Evolutionary conservation across 2,797 vertebrate species (phyloP).

Genomic region (Lutjanus campechanus): DNA sequence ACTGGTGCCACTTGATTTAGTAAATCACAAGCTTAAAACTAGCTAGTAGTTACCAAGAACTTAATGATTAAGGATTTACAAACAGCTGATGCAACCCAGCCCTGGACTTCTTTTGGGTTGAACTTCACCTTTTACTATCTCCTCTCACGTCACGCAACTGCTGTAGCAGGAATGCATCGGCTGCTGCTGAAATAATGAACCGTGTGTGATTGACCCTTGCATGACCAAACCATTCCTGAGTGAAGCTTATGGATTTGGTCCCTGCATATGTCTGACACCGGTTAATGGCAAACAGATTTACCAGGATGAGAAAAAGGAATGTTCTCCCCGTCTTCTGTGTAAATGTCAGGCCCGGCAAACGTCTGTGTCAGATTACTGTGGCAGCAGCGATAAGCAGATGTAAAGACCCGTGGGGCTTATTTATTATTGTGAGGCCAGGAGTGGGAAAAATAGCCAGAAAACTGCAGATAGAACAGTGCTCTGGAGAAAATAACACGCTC

Average conservation of each 20-base stretch:
- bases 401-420: slow-evolving; percentile 67
- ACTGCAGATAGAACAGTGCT: slow-evolving; percentile 21
- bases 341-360: slow-evolving; percentile 61
- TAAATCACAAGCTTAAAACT: not conserved
- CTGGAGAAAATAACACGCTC: slow-evolving; percentile 58
- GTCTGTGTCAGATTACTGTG: slow-evolving; percentile 77
- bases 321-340: slow-evolving; percentile 46
- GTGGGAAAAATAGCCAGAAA: slow-evolving; percentile 32
- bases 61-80: not conserved
- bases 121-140: slow-evolving; percentile 41
- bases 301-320: slow-evolving; percentile 70
- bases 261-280: slow-evolving; percentile 60
- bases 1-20: not conserved
- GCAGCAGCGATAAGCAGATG: slow-evolving; percentile 77
- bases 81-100: not conserved
- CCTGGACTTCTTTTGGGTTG: slow-evolving; percentile 8
- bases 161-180: slow-evolving; percentile 30
- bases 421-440: slow-evolving; percentile 66
- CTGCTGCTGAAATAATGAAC: slow-evolving; percentile 56
- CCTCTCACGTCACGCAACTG: slow-evolving; percentile 39
- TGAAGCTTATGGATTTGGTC: slow-evolving; percentile 71
- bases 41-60: not conserved
- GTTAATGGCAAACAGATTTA: slow-evolving; percentile 79
- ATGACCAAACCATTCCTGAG: slow-evolving; percentile 73
- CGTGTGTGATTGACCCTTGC: slow-evolving; percentile 64